Percentiles rank a stretch among this genome's conserved stretches.
These are phyloP conservation scores for Sardina pilchardus DNA, from an alignment of 2,113 vertebrate species.

Conservation along the genomic window DNA sequence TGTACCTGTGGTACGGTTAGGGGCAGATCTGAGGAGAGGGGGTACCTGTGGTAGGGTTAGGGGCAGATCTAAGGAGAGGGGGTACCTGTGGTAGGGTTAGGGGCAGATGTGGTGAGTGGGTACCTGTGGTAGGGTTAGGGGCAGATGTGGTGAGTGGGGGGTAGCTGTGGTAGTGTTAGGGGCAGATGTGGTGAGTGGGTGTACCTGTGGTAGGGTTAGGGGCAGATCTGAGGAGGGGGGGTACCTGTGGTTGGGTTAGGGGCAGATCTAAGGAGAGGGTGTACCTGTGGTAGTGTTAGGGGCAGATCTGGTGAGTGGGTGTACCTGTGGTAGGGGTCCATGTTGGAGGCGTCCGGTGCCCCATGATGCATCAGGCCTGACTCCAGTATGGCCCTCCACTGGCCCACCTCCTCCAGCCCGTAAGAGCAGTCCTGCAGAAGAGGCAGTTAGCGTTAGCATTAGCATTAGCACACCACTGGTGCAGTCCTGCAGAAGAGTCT, in stretches of 20 bases:
- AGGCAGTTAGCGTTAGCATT: too few species aligned
- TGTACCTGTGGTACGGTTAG: constrained; percentile 93
- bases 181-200: constrained; percentile 31
- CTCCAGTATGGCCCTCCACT: constrained; percentile 92
- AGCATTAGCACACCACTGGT: too few species aligned
- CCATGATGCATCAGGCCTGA: constrained; percentile 82
- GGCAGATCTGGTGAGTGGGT: constrained; percentile 32
- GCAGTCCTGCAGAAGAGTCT: too few species aligned
- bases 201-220: constrained; percentile 95
- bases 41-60: constrained; percentile 93
- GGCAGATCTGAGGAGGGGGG: too few species aligned
- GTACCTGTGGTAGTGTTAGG: constrained; percentile 88
- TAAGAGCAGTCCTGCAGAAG: constrained; percentile 81
- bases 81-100: constrained; percentile 93
- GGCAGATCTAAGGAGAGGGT: too few species aligned
- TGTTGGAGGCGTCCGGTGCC: constrained; percentile 79
- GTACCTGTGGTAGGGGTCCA: constrained; percentile 95
- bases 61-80: too few species aligned
- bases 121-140: constrained; percentile 95
- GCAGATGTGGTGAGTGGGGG: too few species aligned
- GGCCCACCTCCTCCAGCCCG: constrained; percentile 85
- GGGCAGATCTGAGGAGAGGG: too few species aligned
- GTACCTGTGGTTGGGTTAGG: constrained; percentile 95
- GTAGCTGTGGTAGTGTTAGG: constrained; percentile 88
- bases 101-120: too few species aligned